phyloP scores from a whole-genome alignment of 2,797 vertebrate genomes.

The Lithobates pipiens region DNA sequence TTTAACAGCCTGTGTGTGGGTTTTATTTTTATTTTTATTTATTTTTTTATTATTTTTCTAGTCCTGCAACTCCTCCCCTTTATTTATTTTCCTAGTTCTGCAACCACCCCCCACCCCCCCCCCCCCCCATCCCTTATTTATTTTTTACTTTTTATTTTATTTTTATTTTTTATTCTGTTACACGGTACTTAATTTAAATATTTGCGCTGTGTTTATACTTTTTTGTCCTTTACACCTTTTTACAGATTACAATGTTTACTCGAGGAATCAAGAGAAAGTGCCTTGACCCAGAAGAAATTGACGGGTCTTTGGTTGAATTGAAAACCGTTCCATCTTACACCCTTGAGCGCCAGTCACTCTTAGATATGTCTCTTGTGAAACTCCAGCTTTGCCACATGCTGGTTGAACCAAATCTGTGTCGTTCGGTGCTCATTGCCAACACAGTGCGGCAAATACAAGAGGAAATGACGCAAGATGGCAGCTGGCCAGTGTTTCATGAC shows the following conservation, averaged over 20 bases:
- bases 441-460: slow-evolving; percentile 97
- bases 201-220: not conserved
- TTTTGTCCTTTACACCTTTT: not conserved
- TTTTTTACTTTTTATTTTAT: no score
- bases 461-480: slow-evolving; percentile 95
- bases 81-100: no score
- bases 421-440: slow-evolving; percentile 97
- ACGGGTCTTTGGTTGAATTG: slow-evolving; percentile 73
- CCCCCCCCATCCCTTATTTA: no score
- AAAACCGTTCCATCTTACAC: slow-evolving; percentile 83
- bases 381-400: slow-evolving; percentile 98
- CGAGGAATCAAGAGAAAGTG: slow-evolving; percentile 96
- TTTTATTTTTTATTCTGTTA: no score
- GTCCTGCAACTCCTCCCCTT: no score
- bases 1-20: slow-evolving; percentile 15
- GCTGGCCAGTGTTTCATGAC: slow-evolving; percentile 83
- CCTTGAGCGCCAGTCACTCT: slow-evolving; percentile 92
- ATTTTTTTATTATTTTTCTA: not conserved
- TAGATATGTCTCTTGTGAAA: slow-evolving; percentile 98
- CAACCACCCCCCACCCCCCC: no score
- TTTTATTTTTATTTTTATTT: no score
- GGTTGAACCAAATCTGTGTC: slow-evolving; percentile 94
- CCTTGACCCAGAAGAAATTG: slow-evolving; percentile 83
- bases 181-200: not conserved
- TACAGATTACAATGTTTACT: slow-evolving; percentile 86